Conservation (phyloP, 1,140 invertebrate species). For the Polypedilum pembai region DNA sequence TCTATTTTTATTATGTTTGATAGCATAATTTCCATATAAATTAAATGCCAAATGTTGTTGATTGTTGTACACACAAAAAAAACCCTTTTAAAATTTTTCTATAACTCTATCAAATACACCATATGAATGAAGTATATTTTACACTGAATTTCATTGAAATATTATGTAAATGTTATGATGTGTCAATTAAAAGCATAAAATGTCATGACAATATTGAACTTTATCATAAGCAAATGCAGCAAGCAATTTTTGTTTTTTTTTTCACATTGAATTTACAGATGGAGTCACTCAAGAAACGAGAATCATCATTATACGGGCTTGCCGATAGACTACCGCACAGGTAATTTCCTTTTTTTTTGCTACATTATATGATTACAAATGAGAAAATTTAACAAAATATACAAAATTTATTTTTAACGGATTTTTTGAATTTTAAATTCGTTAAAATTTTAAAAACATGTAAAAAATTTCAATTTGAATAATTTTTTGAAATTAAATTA, state of each 20-base stretch:
- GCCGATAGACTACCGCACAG: conserved; percentile 65
- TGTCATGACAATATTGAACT: too few species aligned
- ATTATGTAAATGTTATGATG: neutral
- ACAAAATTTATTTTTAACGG: neutral
- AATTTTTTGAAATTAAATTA: too few species aligned
- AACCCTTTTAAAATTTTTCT: neutral
- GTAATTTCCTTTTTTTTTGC: conserved; percentile 44
- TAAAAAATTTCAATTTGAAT: neutral
- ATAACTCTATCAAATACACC: neutral
- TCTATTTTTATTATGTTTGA: neutral
- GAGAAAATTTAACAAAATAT: neutral
- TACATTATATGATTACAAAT: conserved; percentile 53
- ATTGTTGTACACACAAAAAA: neutral
- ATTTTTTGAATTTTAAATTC: neutral
- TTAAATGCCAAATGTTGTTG: neutral
- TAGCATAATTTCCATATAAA: neutral
- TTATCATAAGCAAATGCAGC: too few species aligned
- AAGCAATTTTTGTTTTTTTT: neutral
- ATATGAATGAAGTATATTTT: neutral
- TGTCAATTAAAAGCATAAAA: neutral
- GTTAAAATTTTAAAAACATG: neutral
- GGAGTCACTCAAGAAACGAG: conserved; percentile 25
- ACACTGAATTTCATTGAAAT: neutral
- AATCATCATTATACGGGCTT: neutral
- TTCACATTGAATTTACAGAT: neutral